These are phyloP conservation scores for Magallana nippona DNA, from an alignment of 2,888 invertebrate genomes.

Conservation along the genomic window DNA sequence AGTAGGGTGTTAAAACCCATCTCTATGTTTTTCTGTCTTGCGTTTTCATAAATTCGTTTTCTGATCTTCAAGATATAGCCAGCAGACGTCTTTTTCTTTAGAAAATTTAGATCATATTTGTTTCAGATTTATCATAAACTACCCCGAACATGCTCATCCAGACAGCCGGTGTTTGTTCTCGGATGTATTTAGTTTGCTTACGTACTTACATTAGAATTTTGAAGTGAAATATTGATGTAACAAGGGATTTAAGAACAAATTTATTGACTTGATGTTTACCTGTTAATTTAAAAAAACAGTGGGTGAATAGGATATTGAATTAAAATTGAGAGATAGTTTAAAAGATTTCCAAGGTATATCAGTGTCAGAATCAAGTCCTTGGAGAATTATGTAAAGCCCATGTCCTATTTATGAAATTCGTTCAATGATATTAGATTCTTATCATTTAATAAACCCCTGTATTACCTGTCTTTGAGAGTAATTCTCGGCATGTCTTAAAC, in stretches of 20 bases:
- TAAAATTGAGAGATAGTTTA: neutral
- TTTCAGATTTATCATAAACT: neutral
- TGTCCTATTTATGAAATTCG: slow-evolving; percentile 2
- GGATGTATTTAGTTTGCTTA: neutral
- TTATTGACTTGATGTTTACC: slow-evolving; percentile 19
- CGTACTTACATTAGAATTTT: neutral
- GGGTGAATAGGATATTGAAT: slow-evolving; percentile 9
- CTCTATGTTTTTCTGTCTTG: slow-evolving; percentile 13
- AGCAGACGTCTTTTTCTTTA: neutral
- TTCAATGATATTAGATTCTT: slow-evolving; percentile 23
- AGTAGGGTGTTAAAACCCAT: neutral
- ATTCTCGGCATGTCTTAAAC: slow-evolving; percentile 20
- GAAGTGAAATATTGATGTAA: slow-evolving; percentile 19
- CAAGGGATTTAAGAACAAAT: slow-evolving; percentile 8
- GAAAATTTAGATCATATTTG: neutral
- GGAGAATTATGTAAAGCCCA: slow-evolving; percentile 9
- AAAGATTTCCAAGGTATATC: neutral
- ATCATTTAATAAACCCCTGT: slow-evolving; percentile 1
- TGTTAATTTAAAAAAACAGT: slow-evolving; percentile 24
- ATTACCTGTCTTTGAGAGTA: neutral
- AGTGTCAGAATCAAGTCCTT: neutral
- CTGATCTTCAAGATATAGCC: neutral
- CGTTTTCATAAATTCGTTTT: slow-evolving; percentile 2
- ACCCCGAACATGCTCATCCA: neutral
- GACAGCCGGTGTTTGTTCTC: neutral